Percentiles rank a stretch among this genome's conserved stretches.
Conservation (phyloP, 2,797 vertebrate genomes). For the Apogon hyalosoma region DNA sequence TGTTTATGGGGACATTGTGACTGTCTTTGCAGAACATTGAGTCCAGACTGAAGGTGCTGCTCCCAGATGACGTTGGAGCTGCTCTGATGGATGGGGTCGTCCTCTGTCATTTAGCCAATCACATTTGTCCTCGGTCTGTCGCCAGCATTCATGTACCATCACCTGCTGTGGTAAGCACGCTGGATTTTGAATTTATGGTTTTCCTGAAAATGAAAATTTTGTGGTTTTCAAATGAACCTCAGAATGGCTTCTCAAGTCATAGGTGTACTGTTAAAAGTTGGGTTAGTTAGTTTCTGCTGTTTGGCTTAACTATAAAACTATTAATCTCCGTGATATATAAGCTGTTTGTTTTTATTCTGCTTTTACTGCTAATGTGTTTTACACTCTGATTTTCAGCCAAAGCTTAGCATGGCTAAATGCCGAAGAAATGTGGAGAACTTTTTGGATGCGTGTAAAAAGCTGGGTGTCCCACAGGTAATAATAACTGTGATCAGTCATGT, state of each 20-base stretch:
- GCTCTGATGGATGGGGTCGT: slow-evolving; percentile 98
- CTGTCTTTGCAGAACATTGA: slow-evolving; percentile 91
- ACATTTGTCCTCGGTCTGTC: slow-evolving; percentile 97
- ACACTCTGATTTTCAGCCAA: slow-evolving; percentile 87
- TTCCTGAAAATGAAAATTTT: background rate
- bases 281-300: background rate
- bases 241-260: no score
- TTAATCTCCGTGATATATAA: background rate
- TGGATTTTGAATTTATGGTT: background rate
- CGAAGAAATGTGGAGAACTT: slow-evolving; percentile 98
- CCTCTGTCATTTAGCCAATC: slow-evolving; percentile 98
- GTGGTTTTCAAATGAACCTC: background rate
- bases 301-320: background rate
- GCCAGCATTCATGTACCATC: slow-evolving; percentile 98
- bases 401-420: slow-evolving; percentile 99
- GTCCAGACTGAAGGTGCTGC: slow-evolving; percentile 92
- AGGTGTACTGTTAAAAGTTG: background rate
- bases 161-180: slow-evolving; percentile 92
- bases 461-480: slow-evolving; percentile 96
- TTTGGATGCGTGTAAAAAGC: slow-evolving; percentile 96
- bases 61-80: slow-evolving; percentile 96
- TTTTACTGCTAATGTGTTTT: slow-evolving; percentile 28
- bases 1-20: background rate
- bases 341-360: background rate
- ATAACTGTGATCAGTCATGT: background rate